These are phyloP conservation scores for Carpatolechia fugitivella DNA, from an alignment of 2,888 invertebrate species.

Conservation along the genomic window DNA sequence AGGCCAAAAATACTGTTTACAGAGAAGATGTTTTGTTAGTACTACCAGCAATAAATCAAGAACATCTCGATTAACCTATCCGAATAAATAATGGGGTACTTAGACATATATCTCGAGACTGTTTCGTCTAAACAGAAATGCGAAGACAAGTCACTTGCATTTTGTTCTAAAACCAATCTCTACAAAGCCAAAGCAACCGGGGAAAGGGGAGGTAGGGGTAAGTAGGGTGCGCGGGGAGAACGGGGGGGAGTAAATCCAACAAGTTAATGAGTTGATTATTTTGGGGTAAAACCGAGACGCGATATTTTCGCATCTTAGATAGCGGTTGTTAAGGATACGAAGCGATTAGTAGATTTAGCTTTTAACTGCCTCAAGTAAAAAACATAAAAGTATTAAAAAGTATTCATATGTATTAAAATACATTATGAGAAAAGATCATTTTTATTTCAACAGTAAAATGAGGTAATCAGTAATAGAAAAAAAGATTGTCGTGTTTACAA, in stretches of 20 bases:
- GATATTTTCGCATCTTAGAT: background rate
- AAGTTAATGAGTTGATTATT: conserved; percentile 5
- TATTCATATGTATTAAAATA: too few relatives aligned
- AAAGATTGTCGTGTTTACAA: too few relatives aligned
- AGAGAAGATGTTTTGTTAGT: too few relatives aligned
- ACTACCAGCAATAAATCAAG: background rate
- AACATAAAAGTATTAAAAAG: too few relatives aligned
- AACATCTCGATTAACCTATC: background rate
- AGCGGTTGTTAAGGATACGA: too few relatives aligned
- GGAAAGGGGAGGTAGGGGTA: background rate
- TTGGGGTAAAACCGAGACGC: background rate
- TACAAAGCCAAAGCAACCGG: too few relatives aligned
- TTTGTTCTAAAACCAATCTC: conserved; percentile 1
- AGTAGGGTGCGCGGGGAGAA: background rate
- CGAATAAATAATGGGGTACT: background rate
- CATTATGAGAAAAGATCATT: too few relatives aligned
- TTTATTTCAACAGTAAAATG: too few relatives aligned
- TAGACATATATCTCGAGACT: background rate
- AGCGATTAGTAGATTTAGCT: too few relatives aligned
- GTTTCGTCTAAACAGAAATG: background rate
- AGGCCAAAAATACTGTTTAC: too few relatives aligned
- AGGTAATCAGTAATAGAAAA: too few relatives aligned
- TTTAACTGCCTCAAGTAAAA: too few relatives aligned
- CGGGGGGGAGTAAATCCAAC: background rate
- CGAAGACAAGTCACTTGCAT: background rate